phyloP scores from a whole-genome alignment of 2,888 invertebrate genomes.

The Drosophila monieri region DNA sequence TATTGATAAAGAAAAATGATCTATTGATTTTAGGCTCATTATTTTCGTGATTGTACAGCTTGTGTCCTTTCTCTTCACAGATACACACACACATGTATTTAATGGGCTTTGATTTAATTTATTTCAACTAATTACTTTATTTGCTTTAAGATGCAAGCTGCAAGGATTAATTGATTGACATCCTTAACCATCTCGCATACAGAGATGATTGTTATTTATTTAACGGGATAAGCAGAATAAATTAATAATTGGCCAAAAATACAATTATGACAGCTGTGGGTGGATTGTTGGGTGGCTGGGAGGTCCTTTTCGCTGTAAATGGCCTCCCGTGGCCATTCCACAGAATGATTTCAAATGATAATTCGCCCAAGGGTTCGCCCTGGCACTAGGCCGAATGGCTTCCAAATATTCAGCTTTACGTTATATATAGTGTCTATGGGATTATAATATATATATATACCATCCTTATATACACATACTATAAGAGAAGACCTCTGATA shows the following conservation, averaged over 20 bases:
- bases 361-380: conserved; percentile 50
- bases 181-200: not conserved
- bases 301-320: conserved; percentile 5
- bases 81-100: not conserved
- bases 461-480: not conserved
- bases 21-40: not conserved
- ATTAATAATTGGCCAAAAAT: not conserved
- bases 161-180: not conserved
- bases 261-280: not conserved
- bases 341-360: conserved; percentile 75
- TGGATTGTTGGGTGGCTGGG: no score
- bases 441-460: not conserved
- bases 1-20: not conserved
- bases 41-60: conserved; percentile 1
- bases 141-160: not conserved
- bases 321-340: conserved; percentile 66
- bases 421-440: no score
- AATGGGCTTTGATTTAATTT: not conserved
- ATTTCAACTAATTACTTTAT: not conserved
- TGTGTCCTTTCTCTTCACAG: not conserved
- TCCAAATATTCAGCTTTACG: no score
- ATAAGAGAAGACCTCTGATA: not conserved
- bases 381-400: conserved; percentile 6
- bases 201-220: not conserved
- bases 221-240: not conserved